A percentile compares a stretch with the other conserved stretches of the same genome.
phyloP scores from a whole-genome alignment of 2,113 vertebrate species.

The Thinocorus orbignyianus region DNA sequence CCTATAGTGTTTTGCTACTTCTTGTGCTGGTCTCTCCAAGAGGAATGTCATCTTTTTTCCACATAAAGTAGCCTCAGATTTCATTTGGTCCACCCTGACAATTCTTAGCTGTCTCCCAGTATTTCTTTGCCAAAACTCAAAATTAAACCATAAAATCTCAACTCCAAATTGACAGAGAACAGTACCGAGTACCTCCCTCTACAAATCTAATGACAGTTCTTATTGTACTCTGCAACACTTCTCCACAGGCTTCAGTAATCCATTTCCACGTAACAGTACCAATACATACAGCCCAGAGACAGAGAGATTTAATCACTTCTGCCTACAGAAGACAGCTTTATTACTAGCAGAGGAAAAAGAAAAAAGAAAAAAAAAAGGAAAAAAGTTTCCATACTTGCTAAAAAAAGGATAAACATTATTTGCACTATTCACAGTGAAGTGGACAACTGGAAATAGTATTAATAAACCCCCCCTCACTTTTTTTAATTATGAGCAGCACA shows the following conservation, averaged over 20 bases:
- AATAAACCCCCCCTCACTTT: background rate
- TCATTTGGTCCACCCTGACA: background rate
- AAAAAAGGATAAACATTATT: background rate
- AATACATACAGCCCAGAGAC: conserved; percentile 23
- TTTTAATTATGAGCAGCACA: background rate
- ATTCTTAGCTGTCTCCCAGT: background rate
- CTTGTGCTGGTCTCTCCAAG: background rate
- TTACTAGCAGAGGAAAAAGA: conserved; percentile 50
- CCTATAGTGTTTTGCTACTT: background rate
- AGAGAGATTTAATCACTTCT: conserved; percentile 29
- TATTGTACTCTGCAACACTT: conserved; percentile 63
- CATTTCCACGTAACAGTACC: conserved; percentile 70
- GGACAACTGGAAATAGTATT: background rate
- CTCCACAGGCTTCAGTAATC: conserved; percentile 71
- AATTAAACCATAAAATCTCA: conserved; percentile 40
- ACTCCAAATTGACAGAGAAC: conserved; percentile 8
- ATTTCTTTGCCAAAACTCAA: background rate
- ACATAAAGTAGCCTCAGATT: background rate
- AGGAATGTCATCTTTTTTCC: background rate
- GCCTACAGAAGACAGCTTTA: conserved; percentile 69
- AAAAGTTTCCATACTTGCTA: background rate
- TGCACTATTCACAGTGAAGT: background rate
- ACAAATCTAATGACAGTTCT: conserved; percentile 59
- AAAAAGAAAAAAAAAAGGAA: background rate
- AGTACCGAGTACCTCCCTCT: background rate